Evolutionary conservation across 2,113 vertebrate species (phyloP), one percentile per base, ranked within the genome.

Genomic region (Motacilla tschutschensis): DNA sequence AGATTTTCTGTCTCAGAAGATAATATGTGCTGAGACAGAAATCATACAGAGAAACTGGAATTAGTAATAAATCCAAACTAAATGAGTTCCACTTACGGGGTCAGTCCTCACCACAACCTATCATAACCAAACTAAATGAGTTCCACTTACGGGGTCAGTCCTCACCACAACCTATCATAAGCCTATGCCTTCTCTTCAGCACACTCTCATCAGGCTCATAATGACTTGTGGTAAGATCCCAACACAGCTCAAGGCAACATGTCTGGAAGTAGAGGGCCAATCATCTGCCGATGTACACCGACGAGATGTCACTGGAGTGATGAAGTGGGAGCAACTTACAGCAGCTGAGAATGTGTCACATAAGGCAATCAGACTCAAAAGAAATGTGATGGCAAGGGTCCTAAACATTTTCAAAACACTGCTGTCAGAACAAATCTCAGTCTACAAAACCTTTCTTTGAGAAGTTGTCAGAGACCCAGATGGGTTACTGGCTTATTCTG

Each of bases 361-460:
- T 69, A 85, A 91, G 78, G 59, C 69, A 91, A 92, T 91, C 77
- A 93, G 82, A 58, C 47, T 81, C 53, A 53, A 55, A 88, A 93
- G 86, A 91, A 83, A 71, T 36, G 17, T 20, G 82, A 87, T 89
- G 85, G 89, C 87, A 87, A 81, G 70, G 79, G 66, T 87, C 91
- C 92, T 89, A 72, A 88, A 86, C 77, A 43, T 78, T 87, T 85
- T 79, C 48, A 85, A 94, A 91, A 92, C 57, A 47, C 75, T 80
- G 53, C 78, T 69, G 76, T 58, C 83, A 87, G 82, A 69, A 91
- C 41, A 90, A 58, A 84, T 84, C 58, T 91, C 38, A 19, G 72
- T 26, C n/a, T 77, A 89, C 59, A 63, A 36, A 90, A n/a, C 43
- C 38, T 50, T 57, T 72, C 62, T 84, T 67, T 87, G 92, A 94